Conservation (phyloP, 1,140 invertebrate species). For the Drosophila mojavensis region DNA sequence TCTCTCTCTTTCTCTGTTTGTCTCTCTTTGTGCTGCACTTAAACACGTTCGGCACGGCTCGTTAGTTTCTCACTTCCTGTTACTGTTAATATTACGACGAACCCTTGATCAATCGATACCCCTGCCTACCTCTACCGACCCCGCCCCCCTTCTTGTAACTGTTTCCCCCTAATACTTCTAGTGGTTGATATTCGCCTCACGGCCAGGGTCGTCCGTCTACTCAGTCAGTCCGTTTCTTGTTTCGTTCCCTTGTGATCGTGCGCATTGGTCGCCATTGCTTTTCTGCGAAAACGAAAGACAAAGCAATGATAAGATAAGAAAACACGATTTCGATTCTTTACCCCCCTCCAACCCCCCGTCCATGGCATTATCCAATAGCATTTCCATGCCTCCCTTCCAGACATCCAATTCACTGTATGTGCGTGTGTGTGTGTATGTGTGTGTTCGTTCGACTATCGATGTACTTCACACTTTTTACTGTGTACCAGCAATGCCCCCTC, state of each 20-base stretch:
- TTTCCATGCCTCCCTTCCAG: neutral
- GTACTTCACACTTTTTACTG: slow-evolving; percentile 39
- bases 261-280: slow-evolving; percentile 8
- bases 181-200: slow-evolving; percentile 44
- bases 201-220: neutral
- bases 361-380: too few relatives aligned
- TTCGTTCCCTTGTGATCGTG: slow-evolving; percentile 6
- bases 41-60: slow-evolving; percentile 27
- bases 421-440: slow-evolving; percentile 8
- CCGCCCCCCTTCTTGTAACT: neutral
- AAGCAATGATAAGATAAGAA: slow-evolving; percentile 51
- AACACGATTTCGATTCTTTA: slow-evolving; percentile 28
- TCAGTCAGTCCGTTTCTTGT: neutral
- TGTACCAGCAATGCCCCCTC: neutral
- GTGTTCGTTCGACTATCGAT: slow-evolving; percentile 19
- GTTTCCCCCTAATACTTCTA: slow-evolving; percentile 10
- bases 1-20: neutral
- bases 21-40: neutral
- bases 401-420: slow-evolving; percentile 1
- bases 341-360: neutral
- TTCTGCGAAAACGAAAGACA: slow-evolving; percentile 30
- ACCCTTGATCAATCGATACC: slow-evolving; percentile 27
- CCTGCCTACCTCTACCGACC: neutral
- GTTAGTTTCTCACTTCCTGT: slow-evolving; percentile 35
- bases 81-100: slow-evolving; percentile 11